phyloP scores from a whole-genome alignment of 64 coral and sea anemone species.

The Acropora tenuis region DNA sequence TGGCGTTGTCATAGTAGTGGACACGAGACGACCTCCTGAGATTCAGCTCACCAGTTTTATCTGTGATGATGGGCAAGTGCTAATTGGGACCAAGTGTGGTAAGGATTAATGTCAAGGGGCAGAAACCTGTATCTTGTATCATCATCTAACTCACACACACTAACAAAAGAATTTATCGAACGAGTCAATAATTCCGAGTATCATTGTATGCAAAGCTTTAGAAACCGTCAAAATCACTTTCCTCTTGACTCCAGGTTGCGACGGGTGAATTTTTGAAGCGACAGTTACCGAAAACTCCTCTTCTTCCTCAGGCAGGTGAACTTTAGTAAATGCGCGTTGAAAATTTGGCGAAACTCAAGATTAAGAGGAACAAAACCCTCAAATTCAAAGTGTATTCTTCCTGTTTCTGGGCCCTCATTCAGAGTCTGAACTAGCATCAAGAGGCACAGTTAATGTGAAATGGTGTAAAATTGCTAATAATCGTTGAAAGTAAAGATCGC shows the following conservation, averaged over 20 bases:
- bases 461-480: background rate
- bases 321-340: background rate
- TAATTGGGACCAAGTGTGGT: constrained; percentile 7
- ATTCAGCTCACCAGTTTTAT: constrained; percentile 14
- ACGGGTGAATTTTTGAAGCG: too few relatives aligned
- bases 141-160: background rate
- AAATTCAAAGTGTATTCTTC: background rate
- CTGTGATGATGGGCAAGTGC: constrained; percentile 21
- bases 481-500: background rate
- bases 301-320: too few relatives aligned
- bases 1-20: background rate
- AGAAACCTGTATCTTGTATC: background rate
- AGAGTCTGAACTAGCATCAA: background rate
- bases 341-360: background rate
- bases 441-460: background rate
- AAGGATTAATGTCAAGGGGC: background rate
- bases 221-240: background rate
- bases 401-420: background rate
- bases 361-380: background rate
- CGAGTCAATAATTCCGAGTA: background rate
- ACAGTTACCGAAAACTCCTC: too few relatives aligned
- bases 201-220: background rate
- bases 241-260: background rate
- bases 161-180: background rate
- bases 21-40: background rate